A percentile compares a stretch with the other conserved stretches of the same genome.
Evolutionary conservation across 2,113 vertebrate species (phyloP).

Genomic region (Istiophorus platypterus): DNA sequence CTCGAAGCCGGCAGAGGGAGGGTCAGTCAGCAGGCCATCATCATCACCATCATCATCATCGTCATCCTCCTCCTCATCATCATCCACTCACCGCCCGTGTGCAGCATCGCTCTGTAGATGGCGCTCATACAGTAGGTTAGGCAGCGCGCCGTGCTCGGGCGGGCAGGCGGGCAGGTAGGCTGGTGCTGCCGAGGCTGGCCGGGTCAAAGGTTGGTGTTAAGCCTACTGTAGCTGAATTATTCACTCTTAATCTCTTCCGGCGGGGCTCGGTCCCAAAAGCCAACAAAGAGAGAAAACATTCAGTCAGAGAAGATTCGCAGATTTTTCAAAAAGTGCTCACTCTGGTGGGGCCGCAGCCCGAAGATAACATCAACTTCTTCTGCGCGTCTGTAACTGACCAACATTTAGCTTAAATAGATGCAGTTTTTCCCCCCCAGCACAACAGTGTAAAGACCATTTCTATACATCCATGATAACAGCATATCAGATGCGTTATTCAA

Average conservation of each 20-base stretch:
- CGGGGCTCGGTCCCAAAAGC: constrained; percentile 43
- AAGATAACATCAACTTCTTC: neutral
- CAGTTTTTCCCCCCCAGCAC: neutral
- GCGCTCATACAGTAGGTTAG: constrained; percentile 85
- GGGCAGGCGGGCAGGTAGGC: constrained; percentile 15
- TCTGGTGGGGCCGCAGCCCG: neutral
- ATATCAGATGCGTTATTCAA: too few species aligned
- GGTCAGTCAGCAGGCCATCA: constrained; percentile 64
- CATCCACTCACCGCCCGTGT: constrained; percentile 52
- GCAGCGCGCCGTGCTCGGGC: constrained; percentile 39
- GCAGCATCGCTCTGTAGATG: constrained; percentile 88
- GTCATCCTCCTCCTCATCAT: constrained; percentile 35
- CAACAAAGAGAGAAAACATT: constrained; percentile 33
- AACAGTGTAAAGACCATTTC: neutral
- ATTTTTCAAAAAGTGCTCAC: constrained; percentile 13
- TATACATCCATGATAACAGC: too few species aligned
- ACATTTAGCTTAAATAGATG: neutral
- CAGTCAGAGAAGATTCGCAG: constrained; percentile 29
- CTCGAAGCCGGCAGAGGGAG: constrained; percentile 46
- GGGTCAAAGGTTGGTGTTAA: constrained; percentile 76
- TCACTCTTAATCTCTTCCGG: constrained; percentile 63
- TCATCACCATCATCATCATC: constrained; percentile 29
- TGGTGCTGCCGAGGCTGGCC: constrained; percentile 43
- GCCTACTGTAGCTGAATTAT: constrained; percentile 66
- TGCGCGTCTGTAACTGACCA: neutral